A percentile compares a stretch with the other conserved stretches of the same genome.
Conservation (phyloP, 2,797 vertebrate species). For the Falco concolor region DNA sequence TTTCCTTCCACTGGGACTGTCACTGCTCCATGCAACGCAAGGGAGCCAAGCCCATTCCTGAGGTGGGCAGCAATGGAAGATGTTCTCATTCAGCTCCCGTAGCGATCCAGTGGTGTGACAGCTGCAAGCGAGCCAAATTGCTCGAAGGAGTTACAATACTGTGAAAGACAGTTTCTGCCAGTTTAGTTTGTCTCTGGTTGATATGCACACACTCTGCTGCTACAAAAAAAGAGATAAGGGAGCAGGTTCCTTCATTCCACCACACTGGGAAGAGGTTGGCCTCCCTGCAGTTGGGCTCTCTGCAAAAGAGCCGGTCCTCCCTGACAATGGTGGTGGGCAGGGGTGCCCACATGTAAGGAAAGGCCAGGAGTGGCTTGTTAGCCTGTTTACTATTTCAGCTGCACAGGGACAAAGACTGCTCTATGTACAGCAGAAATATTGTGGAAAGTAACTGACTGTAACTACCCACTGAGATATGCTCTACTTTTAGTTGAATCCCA, state of each 20-base stretch:
- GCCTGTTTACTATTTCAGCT: neutral
- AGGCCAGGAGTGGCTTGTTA: neutral
- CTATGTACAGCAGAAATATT: neutral
- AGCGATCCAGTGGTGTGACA: fast-evolving
- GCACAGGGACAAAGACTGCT: neutral
- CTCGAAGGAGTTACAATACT: neutral
- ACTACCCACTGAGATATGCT: neutral
- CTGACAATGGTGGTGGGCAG: neutral
- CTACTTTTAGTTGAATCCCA: neutral
- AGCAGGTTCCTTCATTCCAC: neutral
- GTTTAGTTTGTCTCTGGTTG: neutral
- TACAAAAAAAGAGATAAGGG: neutral
- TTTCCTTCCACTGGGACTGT: neutral
- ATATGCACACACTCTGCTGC: neutral
- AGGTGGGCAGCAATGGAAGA: neutral
- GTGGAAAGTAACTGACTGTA: neutral
- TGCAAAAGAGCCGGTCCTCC: neutral
- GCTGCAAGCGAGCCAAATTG: neutral
- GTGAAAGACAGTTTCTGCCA: neutral
- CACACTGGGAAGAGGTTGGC: neutral
- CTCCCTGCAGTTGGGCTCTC: neutral
- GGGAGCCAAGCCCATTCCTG: neutral
- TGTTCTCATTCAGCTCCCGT: neutral
- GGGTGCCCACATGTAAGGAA: neutral
- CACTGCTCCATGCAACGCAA: neutral